These are phyloP conservation scores for Dioctria linearis DNA, from an alignment of 2,888 invertebrate species.

Conservation along the genomic window DNA sequence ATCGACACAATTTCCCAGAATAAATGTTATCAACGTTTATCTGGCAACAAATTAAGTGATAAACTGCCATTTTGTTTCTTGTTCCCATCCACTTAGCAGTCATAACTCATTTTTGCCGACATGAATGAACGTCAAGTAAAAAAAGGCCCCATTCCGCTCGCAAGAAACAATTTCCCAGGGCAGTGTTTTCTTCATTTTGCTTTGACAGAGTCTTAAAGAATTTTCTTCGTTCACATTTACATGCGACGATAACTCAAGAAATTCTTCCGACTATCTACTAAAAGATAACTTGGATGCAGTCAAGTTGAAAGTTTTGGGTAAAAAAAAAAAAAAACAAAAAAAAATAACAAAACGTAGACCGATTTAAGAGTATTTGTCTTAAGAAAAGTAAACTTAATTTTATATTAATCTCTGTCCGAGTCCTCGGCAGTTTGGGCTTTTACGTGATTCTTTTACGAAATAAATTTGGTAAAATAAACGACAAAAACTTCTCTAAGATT, in stretches of 20 bases:
- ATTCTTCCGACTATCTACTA: slow-evolving; percentile 5
- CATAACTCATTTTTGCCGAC: slow-evolving; percentile 50
- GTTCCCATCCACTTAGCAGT: slow-evolving; percentile 46
- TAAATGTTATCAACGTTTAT: background rate
- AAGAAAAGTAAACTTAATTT: too few relatives aligned
- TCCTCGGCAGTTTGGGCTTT: background rate
- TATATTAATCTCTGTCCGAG: slow-evolving; percentile 14
- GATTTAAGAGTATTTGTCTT: too few relatives aligned
- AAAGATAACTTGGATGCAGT: background rate
- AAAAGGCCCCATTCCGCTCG: slow-evolving; percentile 6
- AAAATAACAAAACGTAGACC: background rate
- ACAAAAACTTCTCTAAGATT: background rate
- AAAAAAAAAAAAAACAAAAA: background rate
- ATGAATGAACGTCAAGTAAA: slow-evolving; percentile 31
- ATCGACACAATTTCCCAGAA: slow-evolving; percentile 29
- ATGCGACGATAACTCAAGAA: slow-evolving; percentile 30
- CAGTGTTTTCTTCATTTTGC: slow-evolving; percentile 33
- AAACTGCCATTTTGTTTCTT: slow-evolving; percentile 46
- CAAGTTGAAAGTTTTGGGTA: too few relatives aligned
- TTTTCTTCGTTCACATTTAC: slow-evolving; percentile 40
- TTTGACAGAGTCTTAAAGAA: slow-evolving; percentile 13
- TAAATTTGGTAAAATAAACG: background rate
- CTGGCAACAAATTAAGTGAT: slow-evolving; percentile 42
- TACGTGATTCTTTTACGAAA: slow-evolving; percentile 24
- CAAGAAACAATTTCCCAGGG: slow-evolving; percentile 49